These are phyloP conservation scores for Benthosema pterotum DNA, from an alignment of 2,797 vertebrate genomes.

Conservation along the genomic window DNA sequence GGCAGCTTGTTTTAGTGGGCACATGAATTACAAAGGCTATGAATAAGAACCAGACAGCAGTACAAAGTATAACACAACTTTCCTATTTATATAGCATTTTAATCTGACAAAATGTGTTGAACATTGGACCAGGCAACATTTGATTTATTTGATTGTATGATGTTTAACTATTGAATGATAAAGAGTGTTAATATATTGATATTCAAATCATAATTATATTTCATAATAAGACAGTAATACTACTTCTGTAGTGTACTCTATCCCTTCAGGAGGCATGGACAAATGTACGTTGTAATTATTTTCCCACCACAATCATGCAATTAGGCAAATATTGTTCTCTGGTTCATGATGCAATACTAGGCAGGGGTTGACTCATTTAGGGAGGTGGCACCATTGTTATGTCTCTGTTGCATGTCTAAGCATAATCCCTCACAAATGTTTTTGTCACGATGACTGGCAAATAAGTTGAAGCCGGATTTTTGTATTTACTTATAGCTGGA, in stretches of 20 bases:
- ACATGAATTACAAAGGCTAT: conserved; percentile 3
- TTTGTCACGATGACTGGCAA: conserved; percentile 20
- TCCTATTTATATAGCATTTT: neutral
- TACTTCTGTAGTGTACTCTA: conserved; percentile 7
- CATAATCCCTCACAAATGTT: conserved; percentile 18
- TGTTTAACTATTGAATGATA: neutral
- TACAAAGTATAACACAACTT: neutral
- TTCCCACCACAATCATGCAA: neutral
- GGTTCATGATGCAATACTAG: conserved; percentile 43
- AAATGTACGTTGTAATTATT: neutral
- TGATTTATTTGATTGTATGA: neutral
- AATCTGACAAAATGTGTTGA: neutral
- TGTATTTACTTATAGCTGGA: conserved; percentile 1
- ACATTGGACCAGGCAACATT: neutral
- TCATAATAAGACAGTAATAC: conserved; percentile 6
- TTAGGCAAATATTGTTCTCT: neutral
- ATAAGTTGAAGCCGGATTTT: neutral
- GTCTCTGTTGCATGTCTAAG: neutral
- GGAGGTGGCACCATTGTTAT: conserved; percentile 19
- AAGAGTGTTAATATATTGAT: neutral
- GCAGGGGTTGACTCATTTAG: conserved; percentile 25
- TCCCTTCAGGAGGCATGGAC: neutral
- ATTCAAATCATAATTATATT: neutral
- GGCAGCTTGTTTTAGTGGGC: conserved; percentile 28
- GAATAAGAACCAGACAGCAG: neutral